A percentile compares a stretch with the other conserved stretches of the same genome.
These are phyloP conservation scores for Zosterops pallidus DNA, from an alignment of 2,113 vertebrate genomes.

Conservation along the genomic window DNA sequence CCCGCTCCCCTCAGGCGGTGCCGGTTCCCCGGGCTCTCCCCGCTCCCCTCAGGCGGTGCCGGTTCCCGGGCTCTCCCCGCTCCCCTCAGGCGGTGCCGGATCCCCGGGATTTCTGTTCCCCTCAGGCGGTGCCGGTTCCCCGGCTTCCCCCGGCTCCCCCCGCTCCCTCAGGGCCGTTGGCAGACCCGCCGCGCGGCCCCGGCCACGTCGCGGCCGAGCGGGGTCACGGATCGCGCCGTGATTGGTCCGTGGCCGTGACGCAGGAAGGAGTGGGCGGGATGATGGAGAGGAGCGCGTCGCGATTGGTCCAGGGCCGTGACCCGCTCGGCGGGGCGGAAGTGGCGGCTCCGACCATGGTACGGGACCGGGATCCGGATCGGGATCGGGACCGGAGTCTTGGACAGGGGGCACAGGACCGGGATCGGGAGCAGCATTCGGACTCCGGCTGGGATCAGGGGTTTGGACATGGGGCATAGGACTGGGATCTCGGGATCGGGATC, in stretches of 20 bases:
- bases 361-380: accelerated
- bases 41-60: no score
- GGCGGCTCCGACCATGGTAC: background rate
- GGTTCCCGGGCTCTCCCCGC: accelerated
- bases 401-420: accelerated
- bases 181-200: accelerated
- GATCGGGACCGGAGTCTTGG: background rate
- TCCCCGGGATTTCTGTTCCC: no score
- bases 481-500: background rate
- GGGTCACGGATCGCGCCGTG: accelerated
- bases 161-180: background rate
- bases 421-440: no score
- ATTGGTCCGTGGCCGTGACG: background rate
- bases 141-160: background rate
- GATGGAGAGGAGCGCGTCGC: no score
- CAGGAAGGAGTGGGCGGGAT: accelerated
- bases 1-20: no score
- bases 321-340: background rate
- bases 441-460: background rate
- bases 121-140: no score
- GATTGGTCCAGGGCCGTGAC: background rate
- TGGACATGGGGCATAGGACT: accelerated
- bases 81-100: background rate
- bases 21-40: no score
- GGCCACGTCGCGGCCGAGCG: background rate